Evolutionary conservation across 1,140 invertebrate genomes (phyloP).

Genomic region (Megathymus violae): DNA sequence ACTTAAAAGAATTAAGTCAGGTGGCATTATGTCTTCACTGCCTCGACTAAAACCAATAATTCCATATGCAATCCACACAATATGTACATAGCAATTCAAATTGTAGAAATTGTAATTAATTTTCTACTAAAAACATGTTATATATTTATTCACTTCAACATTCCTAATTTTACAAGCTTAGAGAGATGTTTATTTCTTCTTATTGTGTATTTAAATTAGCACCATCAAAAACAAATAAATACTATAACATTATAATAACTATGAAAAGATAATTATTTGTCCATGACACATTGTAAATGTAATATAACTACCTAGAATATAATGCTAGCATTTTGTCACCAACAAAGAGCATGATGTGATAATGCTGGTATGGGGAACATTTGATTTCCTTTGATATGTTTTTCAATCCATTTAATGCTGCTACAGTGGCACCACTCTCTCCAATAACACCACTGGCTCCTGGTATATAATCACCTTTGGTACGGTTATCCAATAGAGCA

Average conservation of each 20-base stretch:
- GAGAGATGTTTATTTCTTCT: too few species aligned
- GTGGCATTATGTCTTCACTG: constrained; percentile 68
- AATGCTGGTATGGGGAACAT: constrained; percentile 59
- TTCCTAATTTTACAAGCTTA: too few species aligned
- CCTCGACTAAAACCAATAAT: constrained; percentile 58
- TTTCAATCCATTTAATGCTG: constrained; percentile 68
- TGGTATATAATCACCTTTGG: constrained; percentile 71
- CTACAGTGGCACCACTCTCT: constrained; percentile 68
- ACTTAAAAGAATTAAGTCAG: constrained; percentile 71
- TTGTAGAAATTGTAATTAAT: too few species aligned
- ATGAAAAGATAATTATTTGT: too few species aligned
- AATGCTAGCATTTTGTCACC: constrained; percentile 73
- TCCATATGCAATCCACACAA: too few species aligned
- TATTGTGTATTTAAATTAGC: too few species aligned
- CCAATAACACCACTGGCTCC: constrained; percentile 77
- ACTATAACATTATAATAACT: too few species aligned
- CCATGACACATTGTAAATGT: too few species aligned
- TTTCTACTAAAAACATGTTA: too few species aligned
- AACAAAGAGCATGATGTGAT: constrained; percentile 72
- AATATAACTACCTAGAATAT: constrained; percentile 67
- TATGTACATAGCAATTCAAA: too few species aligned
- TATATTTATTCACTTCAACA: too few species aligned
- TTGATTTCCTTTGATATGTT: constrained; percentile 65
- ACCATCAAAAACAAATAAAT: too few species aligned
- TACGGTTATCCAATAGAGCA: constrained; percentile 62